Percentiles rank a stretch among this genome's conserved stretches.
Evolutionary conservation across 1,140 invertebrate genomes (phyloP).

Genomic region (Meloidogyne floridensis): DNA sequence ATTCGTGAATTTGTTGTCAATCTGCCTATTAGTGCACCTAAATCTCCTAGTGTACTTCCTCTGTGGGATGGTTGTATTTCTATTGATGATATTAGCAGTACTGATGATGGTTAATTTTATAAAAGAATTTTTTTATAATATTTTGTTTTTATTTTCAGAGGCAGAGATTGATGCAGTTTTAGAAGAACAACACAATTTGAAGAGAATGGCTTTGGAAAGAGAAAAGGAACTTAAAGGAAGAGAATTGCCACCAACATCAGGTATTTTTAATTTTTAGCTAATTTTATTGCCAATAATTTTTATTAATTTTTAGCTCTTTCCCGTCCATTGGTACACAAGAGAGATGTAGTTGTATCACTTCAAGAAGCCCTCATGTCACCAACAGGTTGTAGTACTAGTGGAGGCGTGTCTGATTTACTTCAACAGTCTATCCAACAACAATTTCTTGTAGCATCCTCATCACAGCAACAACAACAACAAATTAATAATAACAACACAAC

Average conservation of each 20-base stretch:
- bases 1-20: background rate
- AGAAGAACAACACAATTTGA: slow-evolving; percentile 38
- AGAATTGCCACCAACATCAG: slow-evolving; percentile 22
- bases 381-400: background rate
- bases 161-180: slow-evolving; percentile 52
- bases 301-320: background rate
- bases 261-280: background rate
- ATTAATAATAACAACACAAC: slow-evolving; percentile 3
- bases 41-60: slow-evolving; percentile 16
- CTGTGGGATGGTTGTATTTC: slow-evolving; percentile 49
- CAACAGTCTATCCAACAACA: background rate
- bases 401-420: background rate
- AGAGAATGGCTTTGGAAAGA: slow-evolving; percentile 13
- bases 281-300: background rate
- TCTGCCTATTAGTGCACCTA: background rate
- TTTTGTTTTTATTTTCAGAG: slow-evolving; percentile 36
- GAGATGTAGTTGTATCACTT: slow-evolving; percentile 4
- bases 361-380: background rate
- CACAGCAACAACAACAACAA: background rate
- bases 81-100: slow-evolving; percentile 44
- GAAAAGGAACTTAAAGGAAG: slow-evolving; percentile 9
- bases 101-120: slow-evolving; percentile 45
- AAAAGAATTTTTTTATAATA: background rate
- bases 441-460: background rate
- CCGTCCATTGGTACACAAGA: slow-evolving; percentile 1